Conservation (phyloP, 2,888 invertebrate genomes). For the Perithous albicinctus region DNA sequence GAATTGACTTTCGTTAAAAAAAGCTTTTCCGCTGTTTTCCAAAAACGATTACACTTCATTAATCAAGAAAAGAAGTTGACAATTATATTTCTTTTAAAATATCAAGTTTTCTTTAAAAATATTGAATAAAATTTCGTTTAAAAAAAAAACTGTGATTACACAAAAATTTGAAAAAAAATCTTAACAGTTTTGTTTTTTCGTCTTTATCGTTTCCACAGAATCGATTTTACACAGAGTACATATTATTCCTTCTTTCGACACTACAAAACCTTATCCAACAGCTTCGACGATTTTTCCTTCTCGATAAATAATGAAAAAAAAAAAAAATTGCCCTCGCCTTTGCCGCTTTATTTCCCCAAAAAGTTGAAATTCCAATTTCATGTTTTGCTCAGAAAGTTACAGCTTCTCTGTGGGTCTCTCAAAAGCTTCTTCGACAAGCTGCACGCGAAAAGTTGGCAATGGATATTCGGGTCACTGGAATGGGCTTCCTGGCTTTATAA, state of each 20-base stretch:
- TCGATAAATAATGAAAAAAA: conserved; percentile 22
- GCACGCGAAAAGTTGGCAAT: conserved; percentile 10
- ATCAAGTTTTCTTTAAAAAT: too few relatives aligned
- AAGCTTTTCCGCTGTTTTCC: too few relatives aligned
- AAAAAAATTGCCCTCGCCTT: too few relatives aligned
- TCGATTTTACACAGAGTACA: not conserved
- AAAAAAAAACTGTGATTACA: too few relatives aligned
- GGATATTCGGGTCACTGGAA: conserved; percentile 42
- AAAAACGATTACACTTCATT: too few relatives aligned
- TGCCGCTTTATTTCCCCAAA: too few relatives aligned
- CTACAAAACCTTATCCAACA: not conserved
- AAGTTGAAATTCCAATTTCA: conserved; percentile 22
- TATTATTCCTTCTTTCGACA: not conserved
- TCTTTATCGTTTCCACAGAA: not conserved
- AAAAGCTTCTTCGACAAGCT: not conserved
- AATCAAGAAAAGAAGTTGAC: too few relatives aligned
- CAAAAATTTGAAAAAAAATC: too few relatives aligned
- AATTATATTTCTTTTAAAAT: too few relatives aligned
- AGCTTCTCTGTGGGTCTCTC: not conserved
- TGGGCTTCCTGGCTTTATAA: not conserved
- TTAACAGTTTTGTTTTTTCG: too few relatives aligned
- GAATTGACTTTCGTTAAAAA: too few relatives aligned
- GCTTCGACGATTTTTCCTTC: not conserved
- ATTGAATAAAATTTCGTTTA: too few relatives aligned
- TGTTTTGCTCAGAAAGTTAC: not conserved